Evolutionary conservation across 1,140 invertebrate species (phyloP).

Genomic region (Phymastichus coffea): DNA sequence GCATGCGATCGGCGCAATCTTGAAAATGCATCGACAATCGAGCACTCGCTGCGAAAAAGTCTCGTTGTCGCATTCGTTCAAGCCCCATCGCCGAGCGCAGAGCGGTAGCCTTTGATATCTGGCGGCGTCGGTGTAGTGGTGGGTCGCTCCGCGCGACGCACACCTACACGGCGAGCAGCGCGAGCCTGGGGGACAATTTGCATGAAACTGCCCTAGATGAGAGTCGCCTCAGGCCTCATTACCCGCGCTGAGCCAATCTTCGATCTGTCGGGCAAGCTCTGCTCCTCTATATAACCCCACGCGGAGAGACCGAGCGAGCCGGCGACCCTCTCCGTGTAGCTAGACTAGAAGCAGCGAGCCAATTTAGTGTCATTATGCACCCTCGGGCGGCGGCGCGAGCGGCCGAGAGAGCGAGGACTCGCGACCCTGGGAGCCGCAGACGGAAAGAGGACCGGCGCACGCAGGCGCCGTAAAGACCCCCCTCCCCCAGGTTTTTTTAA

Average conservation of each 20-base stretch:
- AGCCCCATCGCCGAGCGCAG: background rate
- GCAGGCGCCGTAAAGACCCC: background rate
- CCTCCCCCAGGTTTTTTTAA: conserved; percentile 17
- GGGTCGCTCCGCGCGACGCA: background rate
- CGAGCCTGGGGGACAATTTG: conserved; percentile 17
- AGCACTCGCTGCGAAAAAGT: too few relatives aligned
- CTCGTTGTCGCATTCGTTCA: too few relatives aligned
- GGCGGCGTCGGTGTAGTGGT: too few relatives aligned
- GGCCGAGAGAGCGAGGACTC: too few relatives aligned
- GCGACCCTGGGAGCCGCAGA: conserved; percentile 15
- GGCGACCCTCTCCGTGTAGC: too few relatives aligned
- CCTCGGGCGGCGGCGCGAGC: conserved; percentile 25
- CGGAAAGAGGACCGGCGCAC: conserved; percentile 16
- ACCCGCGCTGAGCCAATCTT: conserved; percentile 35
- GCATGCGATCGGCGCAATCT: too few relatives aligned
- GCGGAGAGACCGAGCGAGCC: too few relatives aligned
- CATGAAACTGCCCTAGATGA: conserved; percentile 46
- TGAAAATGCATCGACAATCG: too few relatives aligned
- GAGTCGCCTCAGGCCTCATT: conserved; percentile 42
- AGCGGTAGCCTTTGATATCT: background rate
- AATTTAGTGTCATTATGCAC: conserved; percentile 55
- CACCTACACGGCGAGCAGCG: background rate
- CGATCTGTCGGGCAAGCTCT: conserved; percentile 27
- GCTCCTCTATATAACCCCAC: background rate
- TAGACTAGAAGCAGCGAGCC: conserved; percentile 38